These are phyloP conservation scores for Pachydiplax longipennis DNA, from an alignment of 2,888 invertebrate species.

Conservation along the genomic window DNA sequence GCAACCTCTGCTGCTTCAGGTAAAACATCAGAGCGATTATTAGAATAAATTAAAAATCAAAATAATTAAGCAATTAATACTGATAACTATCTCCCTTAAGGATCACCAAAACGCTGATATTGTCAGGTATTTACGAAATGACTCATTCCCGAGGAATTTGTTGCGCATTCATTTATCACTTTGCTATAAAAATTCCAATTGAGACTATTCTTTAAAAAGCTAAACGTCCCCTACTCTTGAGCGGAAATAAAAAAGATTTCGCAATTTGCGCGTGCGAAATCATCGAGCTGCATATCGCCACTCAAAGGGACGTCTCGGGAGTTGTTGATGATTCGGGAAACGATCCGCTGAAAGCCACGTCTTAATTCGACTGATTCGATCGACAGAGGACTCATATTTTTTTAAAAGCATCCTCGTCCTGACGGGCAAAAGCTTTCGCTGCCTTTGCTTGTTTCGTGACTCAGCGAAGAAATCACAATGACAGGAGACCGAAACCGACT, in stretches of 20 bases:
- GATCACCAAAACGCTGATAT: too few relatives aligned
- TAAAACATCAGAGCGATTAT: too few relatives aligned
- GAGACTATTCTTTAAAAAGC: background rate
- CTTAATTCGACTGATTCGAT: background rate
- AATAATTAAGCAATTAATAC: too few relatives aligned
- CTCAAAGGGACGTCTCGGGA: background rate
- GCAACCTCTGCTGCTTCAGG: too few relatives aligned
- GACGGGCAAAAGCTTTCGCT: background rate
- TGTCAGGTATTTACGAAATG: too few relatives aligned
- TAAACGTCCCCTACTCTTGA: background rate
- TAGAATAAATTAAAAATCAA: too few relatives aligned
- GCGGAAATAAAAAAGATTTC: background rate
- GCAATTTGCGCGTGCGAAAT: background rate
- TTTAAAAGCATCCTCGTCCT: background rate
- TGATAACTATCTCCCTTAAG: too few relatives aligned
- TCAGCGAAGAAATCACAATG: background rate
- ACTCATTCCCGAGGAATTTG: too few relatives aligned
- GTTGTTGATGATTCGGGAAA: background rate
- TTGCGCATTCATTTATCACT: too few relatives aligned
- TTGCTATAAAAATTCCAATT: too few relatives aligned
- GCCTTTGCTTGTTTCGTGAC: background rate
- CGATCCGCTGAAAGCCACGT: background rate
- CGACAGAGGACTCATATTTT: background rate
- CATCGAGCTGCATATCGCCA: background rate
- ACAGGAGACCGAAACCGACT: background rate